phyloP scores from a whole-genome alignment of 2,888 invertebrate genomes.

The Brachypalpus laphriformis region DNA sequence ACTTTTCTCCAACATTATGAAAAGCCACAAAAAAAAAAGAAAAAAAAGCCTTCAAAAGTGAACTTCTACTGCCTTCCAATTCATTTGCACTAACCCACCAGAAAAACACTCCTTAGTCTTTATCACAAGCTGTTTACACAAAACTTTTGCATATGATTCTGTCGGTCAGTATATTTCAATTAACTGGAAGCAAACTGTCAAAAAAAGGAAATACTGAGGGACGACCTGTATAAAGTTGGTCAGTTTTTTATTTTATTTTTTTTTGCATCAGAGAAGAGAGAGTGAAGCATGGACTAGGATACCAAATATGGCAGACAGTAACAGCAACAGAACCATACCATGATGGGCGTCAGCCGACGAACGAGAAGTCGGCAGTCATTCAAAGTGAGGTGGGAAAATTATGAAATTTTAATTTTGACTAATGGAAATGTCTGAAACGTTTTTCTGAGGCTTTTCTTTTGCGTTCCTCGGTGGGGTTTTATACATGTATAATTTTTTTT shows the following conservation, averaged over 20 bases:
- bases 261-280: constrained; percentile 31
- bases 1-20: constrained; percentile 18
- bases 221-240: constrained; percentile 53
- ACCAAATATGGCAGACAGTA: constrained; percentile 38
- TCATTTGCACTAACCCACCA: constrained; percentile 56
- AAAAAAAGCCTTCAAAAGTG: constrained; percentile 15
- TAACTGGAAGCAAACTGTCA: constrained; percentile 66
- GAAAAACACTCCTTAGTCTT: constrained; percentile 26
- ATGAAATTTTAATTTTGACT: constrained; percentile 74
- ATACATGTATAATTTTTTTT: background rate
- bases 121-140: constrained; percentile 54
- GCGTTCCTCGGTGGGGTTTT: background rate
- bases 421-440: constrained; percentile 65
- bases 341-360: background rate
- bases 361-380: constrained; percentile 35
- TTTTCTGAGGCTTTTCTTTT: background rate
- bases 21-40: background rate
- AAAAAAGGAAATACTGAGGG: constrained; percentile 38
- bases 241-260: constrained; percentile 7
- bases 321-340: background rate
- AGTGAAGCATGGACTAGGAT: constrained; percentile 43
- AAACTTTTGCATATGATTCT: constrained; percentile 65
- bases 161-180: constrained; percentile 73
- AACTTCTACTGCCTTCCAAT: constrained; percentile 38
- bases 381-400: constrained; percentile 66